Conservation (phyloP, 2,888 invertebrate species). For the Parnassius apollo region DNA sequence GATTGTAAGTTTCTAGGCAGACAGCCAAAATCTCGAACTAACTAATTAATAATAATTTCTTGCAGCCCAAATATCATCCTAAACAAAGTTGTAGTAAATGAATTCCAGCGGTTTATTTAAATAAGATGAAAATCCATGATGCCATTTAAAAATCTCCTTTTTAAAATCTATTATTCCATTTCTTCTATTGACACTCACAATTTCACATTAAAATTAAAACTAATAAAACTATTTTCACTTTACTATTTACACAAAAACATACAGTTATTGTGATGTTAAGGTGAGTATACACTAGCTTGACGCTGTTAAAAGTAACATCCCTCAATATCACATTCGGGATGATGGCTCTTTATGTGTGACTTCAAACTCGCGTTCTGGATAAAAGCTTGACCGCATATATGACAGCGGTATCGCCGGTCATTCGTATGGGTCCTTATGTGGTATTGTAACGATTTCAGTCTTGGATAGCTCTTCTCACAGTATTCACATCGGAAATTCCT, state of each 20-base stretch:
- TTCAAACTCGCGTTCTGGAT: slow-evolving; percentile 82
- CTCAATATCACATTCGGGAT: slow-evolving; percentile 71
- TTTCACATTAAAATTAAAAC: background rate
- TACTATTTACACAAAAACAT: background rate
- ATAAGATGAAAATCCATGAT: no score
- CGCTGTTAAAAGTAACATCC: slow-evolving; percentile 55
- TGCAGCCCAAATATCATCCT: no score
- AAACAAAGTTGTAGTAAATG: no score
- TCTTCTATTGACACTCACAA: background rate
- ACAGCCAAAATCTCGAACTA: no score
- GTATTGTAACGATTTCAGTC: slow-evolving; percentile 80
- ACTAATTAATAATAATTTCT: no score
- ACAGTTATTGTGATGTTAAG: slow-evolving; percentile 3
- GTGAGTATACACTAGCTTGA: background rate
- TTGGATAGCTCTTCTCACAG: slow-evolving; percentile 82
- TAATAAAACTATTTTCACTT: background rate
- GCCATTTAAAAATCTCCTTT: no score
- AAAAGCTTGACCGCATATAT: slow-evolving; percentile 79
- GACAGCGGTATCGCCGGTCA: slow-evolving; percentile 79
- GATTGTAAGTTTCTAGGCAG: no score
- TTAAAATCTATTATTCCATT: background rate
- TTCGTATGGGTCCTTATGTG: slow-evolving; percentile 82
- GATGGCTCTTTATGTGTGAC: slow-evolving; percentile 81
- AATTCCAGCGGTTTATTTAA: no score
- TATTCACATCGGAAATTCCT: slow-evolving; percentile 80